Evolutionary conservation across 2,113 vertebrate species (phyloP), one percentile per base, ranked within the genome.

Genomic region (Crotalus horridus): DNA sequence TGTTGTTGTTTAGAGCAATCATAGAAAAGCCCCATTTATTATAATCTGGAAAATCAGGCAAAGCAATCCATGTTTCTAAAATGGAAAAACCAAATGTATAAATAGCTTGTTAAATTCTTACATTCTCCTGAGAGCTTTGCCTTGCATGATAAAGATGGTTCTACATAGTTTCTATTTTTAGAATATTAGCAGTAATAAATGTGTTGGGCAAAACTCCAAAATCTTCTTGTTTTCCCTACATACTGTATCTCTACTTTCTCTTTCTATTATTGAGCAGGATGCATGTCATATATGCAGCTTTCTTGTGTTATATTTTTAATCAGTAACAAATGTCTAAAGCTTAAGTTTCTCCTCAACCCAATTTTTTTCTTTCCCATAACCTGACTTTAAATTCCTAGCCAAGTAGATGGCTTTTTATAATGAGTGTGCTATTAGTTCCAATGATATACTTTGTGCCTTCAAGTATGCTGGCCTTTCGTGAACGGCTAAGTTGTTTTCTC

Each of bases 1-100:
- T 97, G 0, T 98, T 97, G 0, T 99, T 99, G 97, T 99, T 99
- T 90, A 99, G 97, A 0, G 98, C 98, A 1, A 98, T 98, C 96
- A 99, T 93, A 33, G 99, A 99, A 96, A 98, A 99, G 88, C 99
- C 99, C 99, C 99, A 99, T 93, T 99, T 99, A 97, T 99, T 98
- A 94, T 99, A 98, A 96, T 99, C 99, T 0, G 99, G 99, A 94
- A 99, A 99, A 96, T 99, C 98, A 0, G 99, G 99, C 43, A 99
- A 98, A 33, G 98, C 97, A 94, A 98, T 97, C 99, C 99, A 99
- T 88, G 29, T 96, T 94, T 98, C 99, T 99, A 97, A 90, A 93
- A 95, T 17, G 53, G 95, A 39, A 48, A 51, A 91, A 95, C 3
- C 0, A 43, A 85, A 21, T 26, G 11, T 48, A 7, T 89, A 81